phyloP scores from a whole-genome alignment of 2,113 vertebrate species.

The Aplodontia rufa region DNA sequence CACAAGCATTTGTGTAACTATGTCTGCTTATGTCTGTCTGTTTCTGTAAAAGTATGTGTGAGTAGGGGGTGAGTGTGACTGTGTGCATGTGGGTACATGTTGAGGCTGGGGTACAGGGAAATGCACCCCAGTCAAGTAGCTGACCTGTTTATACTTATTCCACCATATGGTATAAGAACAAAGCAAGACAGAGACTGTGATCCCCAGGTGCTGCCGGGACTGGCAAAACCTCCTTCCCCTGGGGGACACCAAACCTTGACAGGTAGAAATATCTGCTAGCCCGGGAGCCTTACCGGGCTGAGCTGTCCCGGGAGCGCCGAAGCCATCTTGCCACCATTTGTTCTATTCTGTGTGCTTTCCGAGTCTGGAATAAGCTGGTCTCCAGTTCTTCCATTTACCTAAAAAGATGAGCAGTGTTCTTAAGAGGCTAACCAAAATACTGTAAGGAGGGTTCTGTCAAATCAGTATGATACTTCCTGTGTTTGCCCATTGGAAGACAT shows the following conservation, averaged over 20 bases:
- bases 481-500: conserved; percentile 9
- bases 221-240: not conserved
- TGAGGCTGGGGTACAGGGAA: not conserved
- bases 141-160: not conserved
- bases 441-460: not conserved
- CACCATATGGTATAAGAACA: not conserved
- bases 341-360: conserved; percentile 93
- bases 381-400: conserved; percentile 99
- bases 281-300: conserved; percentile 87
- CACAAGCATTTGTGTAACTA: not conserved
- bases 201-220: not conserved
- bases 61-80: not conserved
- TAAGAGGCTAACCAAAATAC: not conserved
- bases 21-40: not conserved
- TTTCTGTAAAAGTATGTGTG: not conserved
- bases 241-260: not conserved
- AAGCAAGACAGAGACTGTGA: not conserved
- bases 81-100: not conserved
- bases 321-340: conserved; percentile 98
- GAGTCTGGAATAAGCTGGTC: conserved; percentile 90
- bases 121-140: not conserved
- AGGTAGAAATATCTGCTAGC: not conserved
- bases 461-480: not conserved
- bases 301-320: conserved; percentile 91
- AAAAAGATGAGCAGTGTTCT: conserved; percentile 62